Conservation (phyloP, 2,797 vertebrate species). For the Lerista edwardsae region DNA sequence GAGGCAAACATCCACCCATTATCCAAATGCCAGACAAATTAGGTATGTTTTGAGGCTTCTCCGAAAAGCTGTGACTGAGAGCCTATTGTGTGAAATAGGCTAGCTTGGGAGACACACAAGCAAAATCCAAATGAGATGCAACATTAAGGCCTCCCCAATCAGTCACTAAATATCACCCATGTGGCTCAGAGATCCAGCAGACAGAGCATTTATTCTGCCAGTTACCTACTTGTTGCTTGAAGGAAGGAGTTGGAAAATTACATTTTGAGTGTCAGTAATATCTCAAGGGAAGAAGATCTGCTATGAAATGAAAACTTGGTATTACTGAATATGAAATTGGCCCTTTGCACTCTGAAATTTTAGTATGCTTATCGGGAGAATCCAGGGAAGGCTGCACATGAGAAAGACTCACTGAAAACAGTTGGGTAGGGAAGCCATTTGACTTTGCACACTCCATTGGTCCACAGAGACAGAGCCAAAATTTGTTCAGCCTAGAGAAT, state of each 20-base stretch:
- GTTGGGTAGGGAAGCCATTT: background rate
- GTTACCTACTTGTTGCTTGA: slow-evolving; percentile 50
- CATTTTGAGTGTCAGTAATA: slow-evolving; percentile 48
- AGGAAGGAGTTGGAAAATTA: slow-evolving; percentile 54
- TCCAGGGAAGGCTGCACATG: slow-evolving; percentile 32
- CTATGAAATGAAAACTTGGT: slow-evolving; percentile 50
- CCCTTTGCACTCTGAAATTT: slow-evolving; percentile 45
- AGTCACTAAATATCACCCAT: slow-evolving; percentile 34
- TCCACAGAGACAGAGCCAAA: slow-evolving; percentile 39
- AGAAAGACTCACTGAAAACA: slow-evolving; percentile 36
- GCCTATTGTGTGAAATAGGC: background rate
- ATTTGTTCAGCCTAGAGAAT: slow-evolving; percentile 29
- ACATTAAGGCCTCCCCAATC: slow-evolving; percentile 26
- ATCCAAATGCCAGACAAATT: no score
- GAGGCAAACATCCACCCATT: no score
- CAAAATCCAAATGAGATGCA: slow-evolving; percentile 23
- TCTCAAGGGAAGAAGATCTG: slow-evolving; percentile 48
- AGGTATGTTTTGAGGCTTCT: no score
- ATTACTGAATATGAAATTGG: slow-evolving; percentile 47
- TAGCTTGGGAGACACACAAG: slow-evolving; percentile 17
- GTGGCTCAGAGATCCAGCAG: slow-evolving; percentile 23
- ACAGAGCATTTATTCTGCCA: slow-evolving; percentile 55
- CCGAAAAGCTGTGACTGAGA: no score
- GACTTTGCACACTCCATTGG: slow-evolving; percentile 18
- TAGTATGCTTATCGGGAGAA: slow-evolving; percentile 44